phyloP scores from a whole-genome alignment of 2,797 vertebrate genomes.

The Steatocranus sp. region DNA sequence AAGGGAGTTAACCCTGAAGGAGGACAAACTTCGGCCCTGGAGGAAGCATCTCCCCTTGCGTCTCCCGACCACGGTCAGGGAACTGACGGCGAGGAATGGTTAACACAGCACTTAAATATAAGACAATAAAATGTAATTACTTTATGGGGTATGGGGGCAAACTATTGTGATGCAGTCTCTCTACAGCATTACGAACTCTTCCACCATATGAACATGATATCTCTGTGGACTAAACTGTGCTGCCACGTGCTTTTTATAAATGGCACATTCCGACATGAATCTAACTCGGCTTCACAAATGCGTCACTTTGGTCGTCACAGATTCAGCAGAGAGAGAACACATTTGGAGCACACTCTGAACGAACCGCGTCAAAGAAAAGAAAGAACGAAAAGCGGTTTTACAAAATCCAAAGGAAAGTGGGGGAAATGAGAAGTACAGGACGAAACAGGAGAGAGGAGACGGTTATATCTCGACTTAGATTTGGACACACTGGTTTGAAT shows the following conservation, averaged over 20 bases:
- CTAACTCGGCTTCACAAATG: background rate
- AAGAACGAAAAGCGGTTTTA: background rate
- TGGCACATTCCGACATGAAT: background rate
- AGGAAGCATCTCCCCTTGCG: no score
- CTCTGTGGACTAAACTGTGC: background rate
- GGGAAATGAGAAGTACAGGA: background rate
- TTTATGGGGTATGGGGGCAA: background rate
- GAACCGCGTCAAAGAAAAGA: background rate
- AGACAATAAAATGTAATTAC: background rate
- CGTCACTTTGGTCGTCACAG: background rate
- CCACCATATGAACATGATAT: accelerated
- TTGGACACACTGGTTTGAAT: background rate
- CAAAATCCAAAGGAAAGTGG: background rate
- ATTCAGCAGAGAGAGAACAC: background rate
- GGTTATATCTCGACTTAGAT: background rate
- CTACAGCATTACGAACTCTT: background rate
- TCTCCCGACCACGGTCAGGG: no score
- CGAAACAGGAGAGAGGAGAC: background rate
- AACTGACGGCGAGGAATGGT: background rate
- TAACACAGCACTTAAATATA: background rate
- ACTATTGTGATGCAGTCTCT: background rate
- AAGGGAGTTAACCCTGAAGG: no score
- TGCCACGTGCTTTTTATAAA: background rate
- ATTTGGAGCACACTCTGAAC: no score
- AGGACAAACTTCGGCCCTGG: no score